These are phyloP conservation scores for Ctenomys sociabilis DNA, from an alignment of 2,113 vertebrate genomes.

Conservation along the genomic window DNA sequence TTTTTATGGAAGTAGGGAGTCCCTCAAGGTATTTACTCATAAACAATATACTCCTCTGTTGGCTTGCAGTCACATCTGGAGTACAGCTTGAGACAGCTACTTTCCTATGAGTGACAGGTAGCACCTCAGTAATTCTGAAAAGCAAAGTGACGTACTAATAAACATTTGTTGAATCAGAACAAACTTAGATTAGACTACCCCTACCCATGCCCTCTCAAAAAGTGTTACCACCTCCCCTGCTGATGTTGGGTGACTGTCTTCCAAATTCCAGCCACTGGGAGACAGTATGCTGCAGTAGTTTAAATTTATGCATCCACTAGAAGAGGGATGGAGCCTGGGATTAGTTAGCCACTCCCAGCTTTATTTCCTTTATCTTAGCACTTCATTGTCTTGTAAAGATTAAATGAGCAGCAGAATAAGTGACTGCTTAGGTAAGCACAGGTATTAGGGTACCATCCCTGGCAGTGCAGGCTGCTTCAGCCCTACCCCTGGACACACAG, in stretches of 20 bases:
- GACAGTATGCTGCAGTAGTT: constrained; percentile 72
- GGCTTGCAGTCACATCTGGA: constrained; percentile 4
- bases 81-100: background rate
- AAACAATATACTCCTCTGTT: background rate
- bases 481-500: no score
- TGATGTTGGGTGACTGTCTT: background rate
- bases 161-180: background rate
- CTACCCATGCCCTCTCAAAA: background rate
- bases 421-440: no score
- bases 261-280: constrained; percentile 71
- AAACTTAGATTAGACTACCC: background rate
- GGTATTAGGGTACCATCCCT: no score
- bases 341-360: background rate
- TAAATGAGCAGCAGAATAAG: constrained; percentile 44
- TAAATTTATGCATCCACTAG: background rate
- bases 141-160: background rate
- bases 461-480: no score
- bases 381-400: constrained; percentile 18
- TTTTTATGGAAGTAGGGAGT: constrained; percentile 37
- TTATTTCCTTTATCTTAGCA: constrained; percentile 19
- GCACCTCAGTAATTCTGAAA: background rate
- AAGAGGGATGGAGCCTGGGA: constrained; percentile 31
- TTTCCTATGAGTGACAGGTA: background rate
- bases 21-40: constrained; percentile 51
- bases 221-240: background rate